Conservation (phyloP, 2,797 vertebrate genomes). For the Poeciliopsis presidionis region DNA sequence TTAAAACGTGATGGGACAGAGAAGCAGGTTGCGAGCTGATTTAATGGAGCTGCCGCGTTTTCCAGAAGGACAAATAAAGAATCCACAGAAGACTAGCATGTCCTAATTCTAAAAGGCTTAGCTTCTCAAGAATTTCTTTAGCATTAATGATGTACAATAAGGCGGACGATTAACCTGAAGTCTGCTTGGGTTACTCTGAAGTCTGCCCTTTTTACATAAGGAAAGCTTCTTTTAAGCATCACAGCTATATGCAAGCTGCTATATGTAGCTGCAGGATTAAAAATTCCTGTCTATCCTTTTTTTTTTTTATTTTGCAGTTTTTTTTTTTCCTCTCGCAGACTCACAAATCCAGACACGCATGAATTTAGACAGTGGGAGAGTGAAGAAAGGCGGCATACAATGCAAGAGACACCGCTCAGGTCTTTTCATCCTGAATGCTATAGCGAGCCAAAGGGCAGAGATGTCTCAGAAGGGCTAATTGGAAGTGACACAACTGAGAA, state of each 20-base stretch:
- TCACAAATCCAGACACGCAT: slow-evolving; percentile 55
- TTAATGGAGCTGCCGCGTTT: slow-evolving; percentile 66
- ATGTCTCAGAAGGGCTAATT: slow-evolving; percentile 70
- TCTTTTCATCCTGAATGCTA: slow-evolving; percentile 50
- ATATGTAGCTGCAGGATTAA: slow-evolving; percentile 69
- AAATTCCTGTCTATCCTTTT: slow-evolving; percentile 49
- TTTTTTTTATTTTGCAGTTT: slow-evolving; percentile 18
- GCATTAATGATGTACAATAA: slow-evolving; percentile 73
- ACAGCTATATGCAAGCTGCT: slow-evolving; percentile 50
- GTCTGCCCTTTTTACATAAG: slow-evolving; percentile 64
- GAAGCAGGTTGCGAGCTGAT: slow-evolving; percentile 71
- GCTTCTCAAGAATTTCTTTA: slow-evolving; percentile 68
- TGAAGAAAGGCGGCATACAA: slow-evolving; percentile 27
- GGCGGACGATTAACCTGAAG: slow-evolving; percentile 67
- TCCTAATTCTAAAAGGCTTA: slow-evolving; percentile 68
- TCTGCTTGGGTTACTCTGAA: slow-evolving; percentile 57
- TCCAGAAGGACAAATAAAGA: slow-evolving; percentile 54
- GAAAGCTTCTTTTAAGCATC: slow-evolving; percentile 58
- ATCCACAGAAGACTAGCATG: slow-evolving; percentile 58
- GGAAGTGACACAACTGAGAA: slow-evolving; percentile 66
- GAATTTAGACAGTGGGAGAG: slow-evolving; percentile 43
- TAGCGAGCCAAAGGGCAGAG: slow-evolving; percentile 62
- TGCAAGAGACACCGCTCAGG: slow-evolving; percentile 39
- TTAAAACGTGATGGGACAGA: slow-evolving; percentile 65
- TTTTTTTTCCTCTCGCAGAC: slow-evolving; percentile 27